A percentile compares a stretch with the other conserved stretches of the same genome.
Conservation (phyloP, 2,888 invertebrate genomes). For the Athrips mouffetella region DNA sequence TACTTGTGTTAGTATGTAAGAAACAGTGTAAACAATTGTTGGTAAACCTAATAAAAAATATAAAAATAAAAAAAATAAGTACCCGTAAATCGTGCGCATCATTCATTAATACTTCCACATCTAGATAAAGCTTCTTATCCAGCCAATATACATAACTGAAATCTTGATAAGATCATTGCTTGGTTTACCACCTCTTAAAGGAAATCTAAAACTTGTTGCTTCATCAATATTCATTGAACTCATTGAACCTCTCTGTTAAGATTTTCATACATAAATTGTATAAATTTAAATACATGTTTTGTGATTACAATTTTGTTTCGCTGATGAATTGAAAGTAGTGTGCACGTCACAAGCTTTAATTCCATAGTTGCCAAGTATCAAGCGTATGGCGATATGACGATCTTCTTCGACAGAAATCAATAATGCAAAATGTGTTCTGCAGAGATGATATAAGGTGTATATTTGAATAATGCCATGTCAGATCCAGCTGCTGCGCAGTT, state of each 20-base stretch:
- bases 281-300: not conserved
- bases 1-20: too few relatives aligned
- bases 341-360: not conserved
- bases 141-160: too few relatives aligned
- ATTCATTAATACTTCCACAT: too few relatives aligned
- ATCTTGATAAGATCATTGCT: conserved; percentile 11
- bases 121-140: too few relatives aligned
- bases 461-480: conserved; percentile 35
- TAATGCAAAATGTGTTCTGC: not conserved
- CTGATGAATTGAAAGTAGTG: not conserved
- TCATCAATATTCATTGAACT: conserved; percentile 13
- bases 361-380: conserved; percentile 5
- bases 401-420: not conserved
- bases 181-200: conserved; percentile 20
- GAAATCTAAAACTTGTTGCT: conserved; percentile 14
- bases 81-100: too few relatives aligned
- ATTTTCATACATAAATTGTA: conserved; percentile 9
- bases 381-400: too few relatives aligned
- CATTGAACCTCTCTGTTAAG: not conserved
- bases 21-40: too few relatives aligned
- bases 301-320: not conserved
- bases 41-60: too few relatives aligned
- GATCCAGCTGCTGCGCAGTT: conserved; percentile 52
- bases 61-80: too few relatives aligned
- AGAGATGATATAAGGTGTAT: conserved; percentile 25